Conservation (phyloP, 2,888 invertebrate genomes). For the Conchocele bisecta region DNA sequence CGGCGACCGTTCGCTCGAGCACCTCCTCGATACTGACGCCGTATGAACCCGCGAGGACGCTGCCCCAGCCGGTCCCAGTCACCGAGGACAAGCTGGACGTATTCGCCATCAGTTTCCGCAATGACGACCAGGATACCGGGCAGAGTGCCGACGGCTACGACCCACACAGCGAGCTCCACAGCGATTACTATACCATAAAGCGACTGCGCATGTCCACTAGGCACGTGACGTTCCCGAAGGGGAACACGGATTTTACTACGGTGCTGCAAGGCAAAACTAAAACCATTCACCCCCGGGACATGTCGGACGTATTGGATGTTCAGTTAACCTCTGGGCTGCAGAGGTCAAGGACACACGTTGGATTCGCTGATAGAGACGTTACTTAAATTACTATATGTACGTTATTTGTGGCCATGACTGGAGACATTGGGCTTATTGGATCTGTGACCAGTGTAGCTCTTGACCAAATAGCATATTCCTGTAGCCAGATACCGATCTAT, state of each 20-base stretch:
- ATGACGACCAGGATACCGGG: conserved; percentile 6
- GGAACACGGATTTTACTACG: conserved; percentile 40
- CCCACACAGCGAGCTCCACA: conserved; percentile 55
- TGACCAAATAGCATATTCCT: no score
- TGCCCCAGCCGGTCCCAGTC: background rate
- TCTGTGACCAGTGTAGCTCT: no score
- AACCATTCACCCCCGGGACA: conserved; percentile 48
- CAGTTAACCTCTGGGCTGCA: conserved; percentile 13
- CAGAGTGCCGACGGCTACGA: conserved; percentile 35
- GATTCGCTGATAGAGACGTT: conserved; percentile 51
- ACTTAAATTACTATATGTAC: no score
- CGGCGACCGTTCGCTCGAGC: background rate
- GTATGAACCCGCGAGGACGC: background rate
- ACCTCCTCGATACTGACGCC: background rate
- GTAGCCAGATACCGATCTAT: no score
- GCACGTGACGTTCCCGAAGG: conserved; percentile 55
- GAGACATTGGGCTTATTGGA: no score
- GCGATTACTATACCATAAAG: conserved; percentile 63
- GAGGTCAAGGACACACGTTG: conserved; percentile 53
- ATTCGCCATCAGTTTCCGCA: conserved; percentile 44
- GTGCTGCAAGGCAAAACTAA: conserved; percentile 56
- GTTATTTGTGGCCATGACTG: no score
- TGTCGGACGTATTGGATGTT: conserved; percentile 21
- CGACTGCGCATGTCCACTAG: conserved; percentile 46
- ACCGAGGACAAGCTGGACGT: conserved; percentile 41